Evolutionary conservation across 2,797 vertebrate species (phyloP).

Genomic region (Vipera ursinii): DNA sequence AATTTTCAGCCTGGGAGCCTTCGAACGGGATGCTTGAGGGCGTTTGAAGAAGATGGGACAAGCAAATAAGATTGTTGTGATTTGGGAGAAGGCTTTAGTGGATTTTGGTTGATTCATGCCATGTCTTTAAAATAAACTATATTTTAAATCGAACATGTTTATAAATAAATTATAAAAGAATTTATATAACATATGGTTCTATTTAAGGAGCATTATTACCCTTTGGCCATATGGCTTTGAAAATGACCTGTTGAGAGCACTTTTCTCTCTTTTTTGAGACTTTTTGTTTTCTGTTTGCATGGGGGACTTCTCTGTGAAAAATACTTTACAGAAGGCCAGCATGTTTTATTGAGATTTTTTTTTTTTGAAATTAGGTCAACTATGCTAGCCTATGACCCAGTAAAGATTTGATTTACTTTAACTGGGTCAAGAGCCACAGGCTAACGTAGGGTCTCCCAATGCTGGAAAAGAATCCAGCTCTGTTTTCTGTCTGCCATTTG

Average conservation of each 20-base stretch:
- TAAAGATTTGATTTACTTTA: not conserved
- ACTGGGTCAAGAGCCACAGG: not conserved
- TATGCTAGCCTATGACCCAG: not conserved
- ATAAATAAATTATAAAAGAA: not conserved
- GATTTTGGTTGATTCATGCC: not conserved
- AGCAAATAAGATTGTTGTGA: not conserved
- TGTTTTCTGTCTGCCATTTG: not conserved
- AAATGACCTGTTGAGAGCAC: not conserved
- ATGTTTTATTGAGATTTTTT: not conserved
- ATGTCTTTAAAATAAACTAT: too few relatives aligned
- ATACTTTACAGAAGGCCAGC: not conserved
- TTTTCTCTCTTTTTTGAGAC: not conserved
- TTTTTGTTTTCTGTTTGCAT: not conserved
- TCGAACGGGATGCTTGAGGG: not conserved
- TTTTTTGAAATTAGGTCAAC: not conserved
- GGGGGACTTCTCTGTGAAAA: not conserved
- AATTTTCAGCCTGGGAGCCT: not conserved
- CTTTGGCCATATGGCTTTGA: not conserved
- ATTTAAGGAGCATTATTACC: not conserved
- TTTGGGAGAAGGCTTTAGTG: not conserved
- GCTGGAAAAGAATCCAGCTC: not conserved
- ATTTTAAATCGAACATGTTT: too few relatives aligned
- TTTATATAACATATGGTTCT: not conserved
- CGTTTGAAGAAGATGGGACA: not conserved
- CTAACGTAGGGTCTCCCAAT: not conserved